Evolutionary conservation across 1,140 invertebrate species (phyloP).

Genomic region (Linepithema humile): DNA sequence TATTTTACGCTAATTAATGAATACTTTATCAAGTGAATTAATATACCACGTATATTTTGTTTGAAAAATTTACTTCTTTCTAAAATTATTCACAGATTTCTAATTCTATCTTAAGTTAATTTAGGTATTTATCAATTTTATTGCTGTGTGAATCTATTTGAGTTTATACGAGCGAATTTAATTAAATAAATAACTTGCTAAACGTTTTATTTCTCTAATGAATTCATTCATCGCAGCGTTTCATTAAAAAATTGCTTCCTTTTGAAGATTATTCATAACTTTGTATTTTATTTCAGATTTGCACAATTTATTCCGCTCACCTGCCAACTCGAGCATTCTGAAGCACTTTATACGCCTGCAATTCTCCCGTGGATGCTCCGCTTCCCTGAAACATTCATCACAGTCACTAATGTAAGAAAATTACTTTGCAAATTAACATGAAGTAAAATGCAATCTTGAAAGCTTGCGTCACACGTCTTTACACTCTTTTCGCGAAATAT

Average conservation of each 20-base stretch:
- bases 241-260: neutral
- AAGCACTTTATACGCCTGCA: constrained; percentile 77
- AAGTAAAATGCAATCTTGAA: neutral
- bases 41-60: no score
- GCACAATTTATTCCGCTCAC: constrained; percentile 55
- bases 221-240: no score
- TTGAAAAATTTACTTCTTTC: neutral
- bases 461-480: neutral
- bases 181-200: no score
- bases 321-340: constrained; percentile 88
- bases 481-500: neutral
- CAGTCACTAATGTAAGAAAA: neutral
- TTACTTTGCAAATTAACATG: no score
- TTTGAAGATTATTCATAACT: neutral
- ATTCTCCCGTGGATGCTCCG: neutral
- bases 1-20: neutral
- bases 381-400: constrained; percentile 23
- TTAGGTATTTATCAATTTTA: neutral
- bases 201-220: no score
- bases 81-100: neutral
- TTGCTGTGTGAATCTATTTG: no score
- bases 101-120: neutral
- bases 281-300: neutral
- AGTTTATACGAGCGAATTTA: no score
- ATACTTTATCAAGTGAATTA: no score